Base-by-base conservation (phyloP, 2,113 vertebrate genomes). In the Plotosus lineatus region DNA sequence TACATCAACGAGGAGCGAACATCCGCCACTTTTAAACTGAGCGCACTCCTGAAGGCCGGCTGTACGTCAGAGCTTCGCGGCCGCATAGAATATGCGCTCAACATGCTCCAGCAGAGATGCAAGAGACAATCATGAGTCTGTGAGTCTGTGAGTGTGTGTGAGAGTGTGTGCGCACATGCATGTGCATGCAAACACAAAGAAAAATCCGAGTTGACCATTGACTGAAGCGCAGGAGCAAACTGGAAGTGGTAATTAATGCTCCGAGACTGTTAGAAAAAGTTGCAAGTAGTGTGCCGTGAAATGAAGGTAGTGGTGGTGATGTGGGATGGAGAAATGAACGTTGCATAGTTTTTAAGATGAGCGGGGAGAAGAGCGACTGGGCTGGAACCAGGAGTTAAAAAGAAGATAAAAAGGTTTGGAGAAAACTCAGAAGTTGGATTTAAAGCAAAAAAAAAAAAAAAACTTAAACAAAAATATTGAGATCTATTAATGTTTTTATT, bases 1-100 rank as follows among this genome's bases (percentile, higher is more conserved):
- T 99, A 98, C 90, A 99, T 99, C 89, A 99, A 99, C 4, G 96
- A 98, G 87, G 98, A 99, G 10, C 93, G 98, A 7, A 88, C 96
- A 80, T 98, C 98, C 17, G 94, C 96, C 78, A 97, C 96, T 4
- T 96, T 97, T 88, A 92, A 87, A 40, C 92, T 99, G 83, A 95
- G 95, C 60, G 92, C 94, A 21, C 92, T 99, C 88, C 87, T 99
- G 79, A 91, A 94, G 80, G 92, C 94, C 0, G 98, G 97, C 81
- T 98, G 97, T 86, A 95, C 95, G 0, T 44, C 88, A 46, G 97
- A 98, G 86, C 89, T 99, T 85, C 95, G 95, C 55, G 92, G 95
- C 28, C 95, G 97, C 81, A 95, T 99, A 94, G 95, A 96, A 81
- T 99, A 99, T 77, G 96, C 98, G 72, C 92, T 99, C 84, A 97